Evolutionary conservation across 1,140 invertebrate genomes (phyloP), one percentile per base, ranked within the genome.

Genomic region (Papilio polyxenes): DNA sequence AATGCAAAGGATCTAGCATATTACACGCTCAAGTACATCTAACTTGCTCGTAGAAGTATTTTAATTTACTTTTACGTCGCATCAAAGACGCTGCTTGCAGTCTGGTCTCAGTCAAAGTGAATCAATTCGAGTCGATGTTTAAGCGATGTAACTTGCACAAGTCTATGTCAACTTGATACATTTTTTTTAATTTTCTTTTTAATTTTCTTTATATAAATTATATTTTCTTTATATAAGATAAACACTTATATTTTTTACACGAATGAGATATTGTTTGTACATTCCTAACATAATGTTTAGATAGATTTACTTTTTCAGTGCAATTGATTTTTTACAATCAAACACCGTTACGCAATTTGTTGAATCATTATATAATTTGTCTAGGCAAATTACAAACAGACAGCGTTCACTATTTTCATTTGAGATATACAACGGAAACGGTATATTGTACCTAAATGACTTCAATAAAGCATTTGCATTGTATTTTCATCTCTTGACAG

Each of bases 381-480:
- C 40, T 44, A 44, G 40, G 4, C 40, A 44, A 44, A 44, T 44
- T 44, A 20, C 17, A 59, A 59, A 59, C 6, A 0, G n/a, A 15
- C 51, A 13, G 0, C 7, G 1, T 59, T 59, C n/a, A 40, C 11
- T 37, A 15, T 37, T 69, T 31, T 9, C 23, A 10, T 11, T 37
- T 37, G 31, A 31, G 13, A 65, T 65, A 56, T 56, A 10, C 10
- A 72, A 72, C 31, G 65, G 31, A 72, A 37, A 72, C 31, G 20
- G 3, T 37, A 40, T 72, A 37, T 7, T 62, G 7, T 56, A 56
- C 51, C 2, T 72, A 15, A 59, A 59, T 31, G 3, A n/a, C 3
- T 51, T 49, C 48, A 77, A 77, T 77, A 53, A 77, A 77, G 11
- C n/a, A 77, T 77, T 53, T 20, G 48, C 11, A 77, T 77, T 53